Conservation (phyloP, 2,888 invertebrate species). For the Drosophila merina region DNA sequence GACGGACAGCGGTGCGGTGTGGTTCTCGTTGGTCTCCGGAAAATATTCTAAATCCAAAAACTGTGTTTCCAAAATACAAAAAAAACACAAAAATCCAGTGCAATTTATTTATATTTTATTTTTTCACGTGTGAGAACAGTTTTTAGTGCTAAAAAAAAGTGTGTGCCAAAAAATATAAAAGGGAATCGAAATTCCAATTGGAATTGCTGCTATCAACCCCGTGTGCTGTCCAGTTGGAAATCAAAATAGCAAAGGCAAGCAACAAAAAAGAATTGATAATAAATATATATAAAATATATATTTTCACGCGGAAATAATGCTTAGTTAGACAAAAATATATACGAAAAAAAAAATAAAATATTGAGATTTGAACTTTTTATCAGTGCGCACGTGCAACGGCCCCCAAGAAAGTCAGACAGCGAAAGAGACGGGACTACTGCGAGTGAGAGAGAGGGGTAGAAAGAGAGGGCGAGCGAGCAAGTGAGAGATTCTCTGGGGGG, state of each 20-base stretch:
- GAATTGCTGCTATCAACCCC: background rate
- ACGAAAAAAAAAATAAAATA: background rate
- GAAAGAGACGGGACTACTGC: background rate
- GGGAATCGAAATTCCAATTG: background rate
- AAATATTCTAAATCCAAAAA: background rate
- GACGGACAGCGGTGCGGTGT: constrained; percentile 32
- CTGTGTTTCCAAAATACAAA: background rate
- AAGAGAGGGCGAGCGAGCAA: background rate
- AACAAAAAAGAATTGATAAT: constrained; percentile 2
- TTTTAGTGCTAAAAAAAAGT: constrained; percentile 1
- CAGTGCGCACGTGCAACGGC: constrained; percentile 63
- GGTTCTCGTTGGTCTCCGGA: constrained; percentile 15
- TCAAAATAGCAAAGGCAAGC: constrained; percentile 27
- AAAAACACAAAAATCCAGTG: constrained; percentile 1
- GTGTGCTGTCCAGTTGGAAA: background rate
- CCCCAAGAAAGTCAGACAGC: constrained; percentile 12
- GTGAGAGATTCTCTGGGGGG: background rate
- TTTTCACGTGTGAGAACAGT: constrained; percentile 11
- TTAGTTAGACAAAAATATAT: constrained; percentile 1
- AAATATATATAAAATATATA: background rate
- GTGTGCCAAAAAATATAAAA: constrained; percentile 7
- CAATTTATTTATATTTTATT: constrained; percentile 5
- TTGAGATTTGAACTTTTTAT: background rate
- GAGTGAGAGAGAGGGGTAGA: background rate
- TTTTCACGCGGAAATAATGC: background rate